phyloP scores from a whole-genome alignment of 1,140 invertebrate species.

The Branchinecta lindahli region DNA sequence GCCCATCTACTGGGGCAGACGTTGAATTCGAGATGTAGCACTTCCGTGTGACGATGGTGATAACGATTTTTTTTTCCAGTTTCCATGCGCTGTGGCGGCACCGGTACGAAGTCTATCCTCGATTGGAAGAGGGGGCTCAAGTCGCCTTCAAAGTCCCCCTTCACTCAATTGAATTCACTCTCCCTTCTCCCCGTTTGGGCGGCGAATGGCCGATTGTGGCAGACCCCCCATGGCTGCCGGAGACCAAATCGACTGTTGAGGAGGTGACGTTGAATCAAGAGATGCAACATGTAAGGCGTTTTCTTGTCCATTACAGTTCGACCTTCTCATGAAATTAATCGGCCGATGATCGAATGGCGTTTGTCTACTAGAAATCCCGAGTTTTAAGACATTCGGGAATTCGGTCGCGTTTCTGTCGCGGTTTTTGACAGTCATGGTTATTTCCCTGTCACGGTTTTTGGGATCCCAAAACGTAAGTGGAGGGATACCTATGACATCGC shows the following conservation, averaged over 20 bases:
- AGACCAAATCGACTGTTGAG: conserved; percentile 94
- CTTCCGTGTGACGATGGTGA: too few species aligned
- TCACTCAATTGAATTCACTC: conserved; percentile 93
- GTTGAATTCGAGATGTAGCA: too few species aligned
- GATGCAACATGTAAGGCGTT: conserved; percentile 57
- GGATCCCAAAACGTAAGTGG: too few species aligned
- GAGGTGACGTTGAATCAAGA: conserved; percentile 98
- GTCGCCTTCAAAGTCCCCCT: conserved; percentile 91
- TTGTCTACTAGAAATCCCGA: too few species aligned
- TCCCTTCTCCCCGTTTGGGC: conserved; percentile 88
- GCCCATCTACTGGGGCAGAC: too few species aligned
- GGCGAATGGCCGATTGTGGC: conserved; percentile 84
- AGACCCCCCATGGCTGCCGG: conserved; percentile 96
- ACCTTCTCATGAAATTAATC: neutral
- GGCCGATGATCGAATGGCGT: too few species aligned
- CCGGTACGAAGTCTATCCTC: conserved; percentile 94
- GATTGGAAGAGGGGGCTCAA: conserved; percentile 95
- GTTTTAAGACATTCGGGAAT: too few species aligned
- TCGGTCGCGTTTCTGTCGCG: too few species aligned
- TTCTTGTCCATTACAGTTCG: too few species aligned
- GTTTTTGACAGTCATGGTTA: too few species aligned
- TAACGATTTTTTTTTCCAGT: conserved; percentile 29
- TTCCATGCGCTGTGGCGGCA: conserved; percentile 93
- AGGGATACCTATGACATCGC: too few species aligned
- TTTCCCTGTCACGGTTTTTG: too few species aligned